These are phyloP conservation scores for Clavelina lepadiformis DNA, from an alignment of 23 tunicate species.

Conservation along the genomic window DNA sequence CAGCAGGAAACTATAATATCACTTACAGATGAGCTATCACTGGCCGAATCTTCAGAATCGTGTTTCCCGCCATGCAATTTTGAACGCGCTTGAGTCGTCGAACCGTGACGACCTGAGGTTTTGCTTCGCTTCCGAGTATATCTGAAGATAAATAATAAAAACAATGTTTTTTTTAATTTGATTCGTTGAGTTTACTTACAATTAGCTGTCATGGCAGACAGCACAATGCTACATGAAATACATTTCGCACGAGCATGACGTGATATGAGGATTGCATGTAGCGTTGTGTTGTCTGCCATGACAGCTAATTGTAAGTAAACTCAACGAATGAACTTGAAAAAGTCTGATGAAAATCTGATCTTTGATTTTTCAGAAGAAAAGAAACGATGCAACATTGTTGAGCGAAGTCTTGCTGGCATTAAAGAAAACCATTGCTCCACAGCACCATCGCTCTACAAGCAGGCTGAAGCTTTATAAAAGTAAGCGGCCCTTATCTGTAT, in stretches of 20 bases:
- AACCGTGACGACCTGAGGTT: background rate
- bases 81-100: slow-evolving; percentile 10
- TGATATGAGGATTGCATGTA: background rate
- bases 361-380: background rate
- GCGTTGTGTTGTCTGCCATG: background rate
- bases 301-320: background rate
- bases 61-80: slow-evolving; percentile 27
- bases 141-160: too few relatives aligned
- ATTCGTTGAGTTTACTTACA: too few relatives aligned
- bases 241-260: background rate
- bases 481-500: too few relatives aligned
- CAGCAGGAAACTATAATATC: too few relatives aligned
- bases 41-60: slow-evolving; percentile 34
- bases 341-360: too few relatives aligned
- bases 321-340: too few relatives aligned
- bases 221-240: background rate
- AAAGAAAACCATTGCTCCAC: background rate
- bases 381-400: background rate
- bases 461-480: too few relatives aligned
- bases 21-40: slow-evolving; percentile 32
- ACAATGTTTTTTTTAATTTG: too few relatives aligned
- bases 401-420: background rate
- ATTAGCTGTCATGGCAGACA: background rate
- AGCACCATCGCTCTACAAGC: too few relatives aligned
- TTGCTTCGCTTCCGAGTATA: slow-evolving; percentile 34